Percentiles rank a stretch among this genome's conserved stretches.
Evolutionary conservation across 2,797 vertebrate species (phyloP).

Genomic region (Phrynocephalus forsythii): DNA sequence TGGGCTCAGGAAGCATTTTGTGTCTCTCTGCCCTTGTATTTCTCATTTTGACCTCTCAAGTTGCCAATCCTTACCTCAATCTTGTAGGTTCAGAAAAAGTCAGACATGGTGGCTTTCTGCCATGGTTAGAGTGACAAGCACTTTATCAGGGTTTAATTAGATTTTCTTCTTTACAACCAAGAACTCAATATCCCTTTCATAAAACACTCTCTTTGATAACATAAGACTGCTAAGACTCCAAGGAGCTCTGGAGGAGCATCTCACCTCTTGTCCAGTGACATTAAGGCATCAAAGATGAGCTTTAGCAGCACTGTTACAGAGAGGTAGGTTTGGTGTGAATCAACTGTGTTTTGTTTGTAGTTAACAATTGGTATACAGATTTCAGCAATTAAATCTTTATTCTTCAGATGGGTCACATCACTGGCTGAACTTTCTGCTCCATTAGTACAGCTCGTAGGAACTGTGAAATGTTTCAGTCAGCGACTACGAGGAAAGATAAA

Average conservation of each 20-base stretch:
- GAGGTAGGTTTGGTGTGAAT: conserved; percentile 50
- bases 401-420: conserved; percentile 41
- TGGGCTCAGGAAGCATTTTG: conserved; percentile 39
- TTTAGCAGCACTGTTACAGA: conserved; percentile 16
- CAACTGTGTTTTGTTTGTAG: conserved; percentile 61
- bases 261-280: conserved; percentile 42
- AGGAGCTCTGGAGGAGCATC: neutral
- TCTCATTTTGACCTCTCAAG: conserved; percentile 55
- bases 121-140: conserved; percentile 46
- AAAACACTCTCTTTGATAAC: conserved; percentile 36
- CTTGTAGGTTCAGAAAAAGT: conserved; percentile 51
- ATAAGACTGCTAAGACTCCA: conserved; percentile 14
- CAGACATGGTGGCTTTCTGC: conserved; percentile 27
- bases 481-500: conserved; percentile 56
- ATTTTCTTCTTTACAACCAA: conserved; percentile 51
- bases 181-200: conserved; percentile 50
- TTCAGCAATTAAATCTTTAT: conserved; percentile 50
- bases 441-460: conserved; percentile 47
- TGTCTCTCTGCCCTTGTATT: conserved; percentile 8
- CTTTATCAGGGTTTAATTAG: conserved; percentile 62
- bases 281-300: conserved; percentile 43
- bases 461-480: conserved; percentile 54
- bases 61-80: conserved; percentile 46
- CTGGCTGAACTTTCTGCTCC: conserved; percentile 42
- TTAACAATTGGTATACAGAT: conserved; percentile 52